phyloP scores from a whole-genome alignment of 2,113 vertebrate species.

The Columba janthina region DNA sequence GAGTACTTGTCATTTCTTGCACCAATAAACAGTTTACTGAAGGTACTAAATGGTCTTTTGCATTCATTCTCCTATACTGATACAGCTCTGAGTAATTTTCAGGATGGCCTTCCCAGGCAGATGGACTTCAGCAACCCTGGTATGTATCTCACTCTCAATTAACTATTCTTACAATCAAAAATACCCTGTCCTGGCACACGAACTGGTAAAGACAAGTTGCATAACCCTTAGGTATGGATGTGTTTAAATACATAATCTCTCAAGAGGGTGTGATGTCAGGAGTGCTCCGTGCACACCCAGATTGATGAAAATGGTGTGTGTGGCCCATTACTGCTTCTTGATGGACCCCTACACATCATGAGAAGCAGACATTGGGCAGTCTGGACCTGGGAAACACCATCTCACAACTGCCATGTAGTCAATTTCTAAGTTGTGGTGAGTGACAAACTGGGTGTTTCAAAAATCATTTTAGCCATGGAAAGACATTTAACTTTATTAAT shows the following conservation, averaged over 20 bases:
- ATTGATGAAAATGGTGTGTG: accelerated
- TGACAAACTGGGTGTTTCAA: neutral
- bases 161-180: neutral
- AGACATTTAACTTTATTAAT: neutral
- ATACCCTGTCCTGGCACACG: neutral
- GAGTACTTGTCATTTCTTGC: neutral
- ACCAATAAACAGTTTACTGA: neutral
- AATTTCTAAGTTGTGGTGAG: neutral
- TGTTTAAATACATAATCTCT: neutral
- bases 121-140: neutral
- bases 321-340: neutral
- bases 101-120: neutral
- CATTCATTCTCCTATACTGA: neutral
- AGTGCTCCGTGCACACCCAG: neutral
- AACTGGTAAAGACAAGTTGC: neutral
- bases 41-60: neutral
- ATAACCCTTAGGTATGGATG: neutral
- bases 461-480: neutral
- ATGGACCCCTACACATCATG: too few relatives aligned
- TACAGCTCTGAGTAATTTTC: neutral
- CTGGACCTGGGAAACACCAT: neutral
- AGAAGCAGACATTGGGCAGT: neutral
- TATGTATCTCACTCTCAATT: neutral
- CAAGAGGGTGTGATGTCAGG: neutral
- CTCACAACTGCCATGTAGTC: neutral